Evolutionary conservation across 2,113 vertebrate species (phyloP), one percentile per base, ranked within the genome.

Genomic region (Athene noctua): DNA sequence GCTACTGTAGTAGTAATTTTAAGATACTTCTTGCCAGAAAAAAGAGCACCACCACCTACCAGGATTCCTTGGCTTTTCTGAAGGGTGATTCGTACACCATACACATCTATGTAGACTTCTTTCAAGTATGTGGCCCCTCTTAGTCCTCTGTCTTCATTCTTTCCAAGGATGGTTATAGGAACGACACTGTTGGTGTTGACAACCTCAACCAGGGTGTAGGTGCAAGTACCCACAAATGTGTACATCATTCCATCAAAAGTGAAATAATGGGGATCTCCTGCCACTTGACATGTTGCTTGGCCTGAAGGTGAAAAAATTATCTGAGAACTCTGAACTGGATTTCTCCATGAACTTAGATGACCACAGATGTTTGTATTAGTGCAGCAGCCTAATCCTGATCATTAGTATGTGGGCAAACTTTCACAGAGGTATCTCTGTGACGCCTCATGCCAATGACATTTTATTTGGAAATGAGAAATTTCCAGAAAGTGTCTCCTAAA

Each of bases 141-240:
- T 73, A 98, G 97, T 68, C 99, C 99, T 52, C 99, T 98, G 88
- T 99, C 98, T 96, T 99, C 99, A 16, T 99, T 99, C 93, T 99
- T 99, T 65, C 98, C 99, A 90, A 98, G 98, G 58, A 99, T 98
- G 80, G 97, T 98, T 95, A 99, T 98, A 26, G 98, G 97, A n/a
- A 97, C 98, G 65, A 98, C 97, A 54, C 75, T 96, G 54, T 91
- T 98, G 72, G n/a, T 87, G 92, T 98, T 94, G 85, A 98, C 98
- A 49, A 98, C 96, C 67, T 98, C 96, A 92, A 99, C 98, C 79
- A 99, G 97, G 5, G 98, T 99, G 95, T 99, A 99, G n/a, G 99
- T 99, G 96, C 99, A 99, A 29, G 99, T 99, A 66, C 99, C 99
- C 98, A 99, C 98, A 85, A 98, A 99, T 26, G 98, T 99, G 97